Percentiles rank a stretch among this genome's conserved stretches.
These are phyloP conservation scores for Cepphus grylle DNA, from an alignment of 2,113 vertebrate species.

Conservation along the genomic window DNA sequence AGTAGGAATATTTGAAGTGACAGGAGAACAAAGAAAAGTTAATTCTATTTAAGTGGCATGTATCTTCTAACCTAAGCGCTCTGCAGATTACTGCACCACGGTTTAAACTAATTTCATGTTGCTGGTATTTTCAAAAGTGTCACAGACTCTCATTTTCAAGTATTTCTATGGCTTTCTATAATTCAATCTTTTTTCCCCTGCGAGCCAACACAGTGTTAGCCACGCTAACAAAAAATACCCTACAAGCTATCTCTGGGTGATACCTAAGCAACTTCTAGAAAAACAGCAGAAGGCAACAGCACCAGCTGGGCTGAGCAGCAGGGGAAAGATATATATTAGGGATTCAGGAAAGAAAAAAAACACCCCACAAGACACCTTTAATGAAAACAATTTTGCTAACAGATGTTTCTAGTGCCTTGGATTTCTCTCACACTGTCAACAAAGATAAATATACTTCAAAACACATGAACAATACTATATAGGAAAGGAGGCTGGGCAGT, in stretches of 20 bases:
- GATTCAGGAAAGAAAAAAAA: neutral
- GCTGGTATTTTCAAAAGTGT: neutral
- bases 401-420: constrained; percentile 19
- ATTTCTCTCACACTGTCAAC: neutral
- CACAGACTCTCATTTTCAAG: neutral
- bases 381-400: constrained; percentile 22
- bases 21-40: constrained; percentile 2
- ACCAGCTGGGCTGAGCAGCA: neutral
- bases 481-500: neutral
- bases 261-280: neutral
- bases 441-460: constrained; percentile 12
- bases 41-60: neutral
- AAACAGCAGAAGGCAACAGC: neutral
- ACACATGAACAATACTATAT: neutral
- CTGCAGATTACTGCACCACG: neutral
- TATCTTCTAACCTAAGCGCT: neutral
- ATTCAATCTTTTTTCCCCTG: neutral
- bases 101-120: neutral
- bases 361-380: neutral
- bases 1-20: constrained; percentile 18
- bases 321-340: neutral
- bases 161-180: neutral
- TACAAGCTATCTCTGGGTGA: neutral
- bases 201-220: neutral
- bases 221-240: neutral